phyloP scores from a whole-genome alignment of 2,888 invertebrate genomes.

The Pherbina coryleti region DNA sequence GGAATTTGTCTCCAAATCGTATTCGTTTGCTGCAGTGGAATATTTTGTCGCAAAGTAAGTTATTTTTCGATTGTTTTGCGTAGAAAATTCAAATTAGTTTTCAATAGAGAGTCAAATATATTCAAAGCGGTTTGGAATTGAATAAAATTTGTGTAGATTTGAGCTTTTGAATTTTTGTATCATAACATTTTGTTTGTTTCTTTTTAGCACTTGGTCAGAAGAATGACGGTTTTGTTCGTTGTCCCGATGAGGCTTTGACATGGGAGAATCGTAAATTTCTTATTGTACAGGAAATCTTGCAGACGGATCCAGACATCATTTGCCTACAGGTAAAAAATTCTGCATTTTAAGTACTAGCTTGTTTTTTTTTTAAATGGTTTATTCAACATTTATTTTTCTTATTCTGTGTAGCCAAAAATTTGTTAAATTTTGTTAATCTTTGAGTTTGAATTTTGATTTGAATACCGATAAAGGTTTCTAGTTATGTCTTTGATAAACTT shows the following conservation, averaged over 20 bases:
- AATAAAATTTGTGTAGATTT: neutral
- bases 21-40: conserved; percentile 80
- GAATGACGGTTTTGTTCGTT: conserved; percentile 79
- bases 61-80: neutral
- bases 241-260: conserved; percentile 78
- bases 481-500: too few relatives aligned
- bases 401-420: too few relatives aligned
- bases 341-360: neutral
- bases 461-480: too few relatives aligned
- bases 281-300: conserved; percentile 79
- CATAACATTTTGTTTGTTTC: conserved; percentile 45
- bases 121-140: neutral
- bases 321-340: conserved; percentile 75
- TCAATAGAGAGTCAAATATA: neutral
- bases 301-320: conserved; percentile 77
- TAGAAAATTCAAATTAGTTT: conserved; percentile 32
- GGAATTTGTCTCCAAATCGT: conserved; percentile 69
- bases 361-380: too few relatives aligned
- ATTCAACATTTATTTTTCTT: too few relatives aligned
- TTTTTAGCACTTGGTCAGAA: conserved; percentile 77
- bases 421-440: too few relatives aligned
- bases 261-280: conserved; percentile 78
- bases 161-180: too few relatives aligned
- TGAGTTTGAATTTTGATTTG: too few relatives aligned
- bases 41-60: conserved; percentile 78